Percentiles rank a stretch among this genome's conserved stretches.
phyloP scores from a whole-genome alignment of 2,113 vertebrate species.

The Anolis carolinensis region DNA sequence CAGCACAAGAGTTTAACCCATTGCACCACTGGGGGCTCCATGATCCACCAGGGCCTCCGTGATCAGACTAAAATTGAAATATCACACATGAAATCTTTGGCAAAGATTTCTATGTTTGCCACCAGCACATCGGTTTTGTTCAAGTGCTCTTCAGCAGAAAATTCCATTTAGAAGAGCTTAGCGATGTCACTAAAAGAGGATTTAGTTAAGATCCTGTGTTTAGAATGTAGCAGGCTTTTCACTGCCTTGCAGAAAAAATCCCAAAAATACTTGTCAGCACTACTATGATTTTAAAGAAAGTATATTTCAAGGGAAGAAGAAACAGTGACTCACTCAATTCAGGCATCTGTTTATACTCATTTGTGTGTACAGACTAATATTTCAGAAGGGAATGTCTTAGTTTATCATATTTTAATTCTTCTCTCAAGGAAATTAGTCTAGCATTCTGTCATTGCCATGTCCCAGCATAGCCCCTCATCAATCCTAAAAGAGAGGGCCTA shows the following conservation, averaged over 20 bases:
- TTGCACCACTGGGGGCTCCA: too few relatives aligned
- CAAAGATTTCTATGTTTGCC: neutral
- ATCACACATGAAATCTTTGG: neutral
- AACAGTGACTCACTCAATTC: neutral
- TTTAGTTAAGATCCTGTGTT: neutral
- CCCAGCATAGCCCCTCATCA: neutral
- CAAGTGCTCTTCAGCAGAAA: neutral
- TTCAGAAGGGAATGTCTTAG: neutral
- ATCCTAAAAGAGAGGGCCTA: neutral
- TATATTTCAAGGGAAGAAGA: neutral
- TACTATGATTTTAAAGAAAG: neutral
- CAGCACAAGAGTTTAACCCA: too few relatives aligned
- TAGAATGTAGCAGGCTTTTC: neutral
- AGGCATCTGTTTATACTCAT: neutral
- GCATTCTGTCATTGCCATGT: neutral
- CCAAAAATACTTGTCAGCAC: neutral
- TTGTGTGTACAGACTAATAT: neutral
- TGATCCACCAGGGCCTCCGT: too few relatives aligned
- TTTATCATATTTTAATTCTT: neutral
- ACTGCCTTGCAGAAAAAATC: neutral
- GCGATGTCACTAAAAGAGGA: neutral
- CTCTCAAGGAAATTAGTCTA: neutral
- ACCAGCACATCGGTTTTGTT: neutral
- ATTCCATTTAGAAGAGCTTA: neutral
- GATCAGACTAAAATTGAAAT: conserved; percentile 30